Evolutionary conservation across 2,797 vertebrate genomes (phyloP), one percentile per base, ranked within the genome.

Genomic region (Alcedo atthis): DNA sequence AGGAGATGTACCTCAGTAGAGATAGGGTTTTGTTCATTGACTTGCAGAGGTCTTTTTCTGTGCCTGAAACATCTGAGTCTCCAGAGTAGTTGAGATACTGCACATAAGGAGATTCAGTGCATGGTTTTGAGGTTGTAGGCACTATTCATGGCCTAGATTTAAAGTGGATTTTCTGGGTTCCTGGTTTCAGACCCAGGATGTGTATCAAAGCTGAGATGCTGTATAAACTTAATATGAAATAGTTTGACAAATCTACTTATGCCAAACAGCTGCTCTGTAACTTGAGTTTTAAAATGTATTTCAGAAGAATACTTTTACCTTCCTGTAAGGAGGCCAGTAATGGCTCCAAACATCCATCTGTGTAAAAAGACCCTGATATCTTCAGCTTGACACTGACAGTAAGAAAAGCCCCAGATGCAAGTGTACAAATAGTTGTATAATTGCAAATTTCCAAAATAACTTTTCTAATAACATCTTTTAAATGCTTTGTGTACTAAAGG

Each of bases 401-500:
- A 51, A 76, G n/a, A 87, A 40, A 57, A 80, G 35, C 46, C 69
- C 63, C 85, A 90, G 86, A 81, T 66, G 24, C 63, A 80, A 92
- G 61, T 18, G 25, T 93, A 90, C 32, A 63, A 81, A 73, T 92
- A 33, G 48, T 89, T 67, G 59, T 86, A 19, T 94, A 94, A 89
- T 53, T 92, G 45, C 53, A 42, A 58, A 78, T 93, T 59, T 93
- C 73, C 37, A 63, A 59, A 77, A 69, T 84, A 75, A 87, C 24
- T 89, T 64, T 93, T 91, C 79, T 16, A 70, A 90, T 76, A 82
- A 81, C 85, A 8, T 91, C 68, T 93, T 95, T 83, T 81, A 58
- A 91, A 91, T 81, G 49, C 82, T 85, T 94, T 49, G 80, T 66
- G 86, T 91, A 85, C 70, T 61, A 66, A 76, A 85, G 81, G 70